Evolutionary conservation across 2,113 vertebrate species (phyloP).

Genomic region (Calyptomena viridis): DNA sequence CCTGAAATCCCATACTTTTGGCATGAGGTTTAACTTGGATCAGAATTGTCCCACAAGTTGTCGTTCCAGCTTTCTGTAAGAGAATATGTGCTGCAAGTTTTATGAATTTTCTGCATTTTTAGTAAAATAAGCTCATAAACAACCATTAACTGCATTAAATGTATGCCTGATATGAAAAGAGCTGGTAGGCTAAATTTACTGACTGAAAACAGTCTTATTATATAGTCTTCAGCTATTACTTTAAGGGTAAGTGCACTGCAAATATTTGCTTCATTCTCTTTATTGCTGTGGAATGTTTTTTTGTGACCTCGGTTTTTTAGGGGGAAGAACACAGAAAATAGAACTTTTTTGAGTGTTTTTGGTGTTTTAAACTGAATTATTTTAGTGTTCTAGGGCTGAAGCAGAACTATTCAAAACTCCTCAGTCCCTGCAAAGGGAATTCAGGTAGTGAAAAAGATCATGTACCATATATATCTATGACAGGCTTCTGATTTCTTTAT

Average conservation of each 20-base stretch:
- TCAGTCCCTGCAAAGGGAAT: background rate
- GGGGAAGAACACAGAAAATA: fast-evolving
- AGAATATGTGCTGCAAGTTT: background rate
- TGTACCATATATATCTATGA: fast-evolving
- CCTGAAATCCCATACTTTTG: background rate
- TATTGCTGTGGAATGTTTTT: background rate
- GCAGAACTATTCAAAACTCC: background rate
- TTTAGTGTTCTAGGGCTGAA: background rate
- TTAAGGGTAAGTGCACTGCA: background rate
- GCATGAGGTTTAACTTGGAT: background rate
- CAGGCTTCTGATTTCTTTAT: background rate
- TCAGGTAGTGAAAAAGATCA: background rate
- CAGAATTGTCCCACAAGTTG: background rate
- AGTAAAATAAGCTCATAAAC: background rate
- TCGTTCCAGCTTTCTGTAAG: background rate
- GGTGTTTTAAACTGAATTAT: background rate
- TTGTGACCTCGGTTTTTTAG: background rate
- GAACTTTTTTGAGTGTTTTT: background rate
- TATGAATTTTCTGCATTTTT: background rate
- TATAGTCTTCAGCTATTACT: background rate
- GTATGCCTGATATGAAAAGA: background rate
- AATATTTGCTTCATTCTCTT: background rate
- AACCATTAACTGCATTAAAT: conserved; percentile 16
- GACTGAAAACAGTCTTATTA: background rate
- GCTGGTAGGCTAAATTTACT: background rate